A percentile compares a stretch with the other conserved stretches of the same genome.
Conservation (phyloP, 2,797 vertebrate species). For the Botia kubotai region DNA sequence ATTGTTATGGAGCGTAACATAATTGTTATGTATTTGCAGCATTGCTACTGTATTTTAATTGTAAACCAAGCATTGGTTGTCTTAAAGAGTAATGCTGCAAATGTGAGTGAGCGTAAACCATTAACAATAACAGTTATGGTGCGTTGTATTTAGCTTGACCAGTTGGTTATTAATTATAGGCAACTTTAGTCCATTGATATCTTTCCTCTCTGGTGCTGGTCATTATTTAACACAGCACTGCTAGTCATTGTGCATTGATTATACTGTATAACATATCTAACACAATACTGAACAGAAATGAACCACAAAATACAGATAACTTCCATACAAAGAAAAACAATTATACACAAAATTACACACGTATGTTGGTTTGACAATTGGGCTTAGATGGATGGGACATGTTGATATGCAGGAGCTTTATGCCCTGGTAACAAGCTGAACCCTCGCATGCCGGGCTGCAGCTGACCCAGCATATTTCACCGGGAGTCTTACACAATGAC, state of each 20-base stretch:
- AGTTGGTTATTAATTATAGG: no score
- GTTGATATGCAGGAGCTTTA: slow-evolving; percentile 24
- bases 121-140: no score
- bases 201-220: not conserved
- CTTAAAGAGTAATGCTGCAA: no score
- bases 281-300: not conserved
- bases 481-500: slow-evolving; percentile 24
- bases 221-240: slow-evolving; percentile 11
- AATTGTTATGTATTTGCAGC: not conserved
- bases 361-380: slow-evolving; percentile 5
- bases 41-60: slow-evolving; percentile 6
- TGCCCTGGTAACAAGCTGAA: slow-evolving; percentile 26
- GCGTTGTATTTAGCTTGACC: no score
- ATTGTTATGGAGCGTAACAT: not conserved
- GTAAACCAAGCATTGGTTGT: not conserved
- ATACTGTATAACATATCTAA: not conserved
- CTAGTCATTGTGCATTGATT: not conserved
- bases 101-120: no score
- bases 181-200: no score
- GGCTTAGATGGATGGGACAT: slow-evolving; percentile 10
- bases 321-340: not conserved
- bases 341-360: not conserved
- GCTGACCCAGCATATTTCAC: slow-evolving; percentile 36
- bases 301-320: not conserved
- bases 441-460: slow-evolving; percentile 17